Percentiles rank a stretch among this genome's conserved stretches.
Conservation (phyloP, 2,888 invertebrate genomes). For the Dioctria rufipes region DNA sequence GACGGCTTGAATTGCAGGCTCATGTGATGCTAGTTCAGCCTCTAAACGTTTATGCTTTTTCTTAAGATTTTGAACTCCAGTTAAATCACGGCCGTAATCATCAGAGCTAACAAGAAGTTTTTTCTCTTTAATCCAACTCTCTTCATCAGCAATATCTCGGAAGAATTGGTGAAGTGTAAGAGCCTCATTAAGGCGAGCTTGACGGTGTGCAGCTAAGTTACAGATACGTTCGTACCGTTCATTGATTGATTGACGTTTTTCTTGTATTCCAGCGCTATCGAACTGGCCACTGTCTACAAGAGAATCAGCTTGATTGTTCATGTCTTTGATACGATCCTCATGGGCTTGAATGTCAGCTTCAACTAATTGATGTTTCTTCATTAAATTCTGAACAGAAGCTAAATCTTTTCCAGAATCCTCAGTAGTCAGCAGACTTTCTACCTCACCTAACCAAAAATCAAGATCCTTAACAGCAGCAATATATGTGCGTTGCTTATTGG, state of each 20-base stretch:
- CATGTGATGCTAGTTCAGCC: slow-evolving; percentile 96
- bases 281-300: slow-evolving; percentile 97
- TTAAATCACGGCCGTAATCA: slow-evolving; percentile 98
- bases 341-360: slow-evolving; percentile 99
- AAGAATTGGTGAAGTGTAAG: slow-evolving; percentile 99
- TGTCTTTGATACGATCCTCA: slow-evolving; percentile 93
- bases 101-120: slow-evolving; percentile 97
- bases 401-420: slow-evolving; percentile 99
- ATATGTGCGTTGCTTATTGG: slow-evolving; percentile 98
- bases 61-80: slow-evolving; percentile 97
- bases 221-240: slow-evolving; percentile 96
- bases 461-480: slow-evolving; percentile 99
- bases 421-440: slow-evolving; percentile 93
- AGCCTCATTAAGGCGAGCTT: slow-evolving; percentile 94
- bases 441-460: slow-evolving; percentile 99
- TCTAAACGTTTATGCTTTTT: slow-evolving; percentile 99
- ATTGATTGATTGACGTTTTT: slow-evolving; percentile 95
- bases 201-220: slow-evolving; percentile 92
- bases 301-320: slow-evolving; percentile 97
- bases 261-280: slow-evolving; percentile 95
- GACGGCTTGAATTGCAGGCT: slow-evolving; percentile 96
- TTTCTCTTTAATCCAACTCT: slow-evolving; percentile 99
- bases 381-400: slow-evolving; percentile 97
- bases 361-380: slow-evolving; percentile 98
- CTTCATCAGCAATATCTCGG: slow-evolving; percentile 99